Conservation (phyloP, 1,140 invertebrate species). For the Aphaenogaster ashmeadi region DNA sequence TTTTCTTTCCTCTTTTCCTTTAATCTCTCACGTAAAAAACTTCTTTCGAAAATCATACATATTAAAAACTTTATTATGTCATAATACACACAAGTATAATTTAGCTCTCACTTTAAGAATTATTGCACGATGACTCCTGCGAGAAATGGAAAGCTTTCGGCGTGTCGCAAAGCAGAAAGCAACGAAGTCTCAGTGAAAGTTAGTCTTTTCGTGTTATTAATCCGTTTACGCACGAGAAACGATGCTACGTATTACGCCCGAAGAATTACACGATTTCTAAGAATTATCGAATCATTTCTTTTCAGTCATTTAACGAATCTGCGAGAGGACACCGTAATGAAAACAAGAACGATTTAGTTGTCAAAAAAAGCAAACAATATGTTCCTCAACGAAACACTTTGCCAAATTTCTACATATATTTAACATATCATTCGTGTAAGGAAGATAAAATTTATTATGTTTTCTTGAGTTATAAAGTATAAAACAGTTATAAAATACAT, state of each 20-base stretch:
- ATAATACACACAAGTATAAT: not conserved
- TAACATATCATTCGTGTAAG: not conserved
- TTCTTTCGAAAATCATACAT: not conserved
- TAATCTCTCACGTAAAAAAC: not conserved
- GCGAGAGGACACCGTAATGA: not conserved
- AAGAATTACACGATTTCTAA: slow-evolving; percentile 5
- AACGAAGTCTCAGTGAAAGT: slow-evolving; percentile 18
- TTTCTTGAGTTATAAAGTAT: not conserved
- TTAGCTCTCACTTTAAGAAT: not conserved
- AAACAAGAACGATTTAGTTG: not conserved
- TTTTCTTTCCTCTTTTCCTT: not conserved
- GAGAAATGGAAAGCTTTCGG: slow-evolving; percentile 6
- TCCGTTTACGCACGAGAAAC: not conserved
- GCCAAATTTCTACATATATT: not conserved
- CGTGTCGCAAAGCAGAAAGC: not conserved
- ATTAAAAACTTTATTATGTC: not conserved
- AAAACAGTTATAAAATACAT: slow-evolving; percentile 1
- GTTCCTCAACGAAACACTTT: not conserved
- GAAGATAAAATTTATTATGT: not conserved
- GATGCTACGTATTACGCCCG: not conserved
- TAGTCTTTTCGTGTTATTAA: slow-evolving; percentile 26
- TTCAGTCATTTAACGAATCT: not conserved
- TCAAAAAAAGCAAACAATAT: not conserved
- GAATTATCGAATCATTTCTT: not conserved
- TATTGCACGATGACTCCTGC: not conserved